Percentiles rank a stretch among this genome's conserved stretches.
Evolutionary conservation across 1,140 invertebrate species (phyloP).

Genomic region (Trichomalopsis sarcophagae): DNA sequence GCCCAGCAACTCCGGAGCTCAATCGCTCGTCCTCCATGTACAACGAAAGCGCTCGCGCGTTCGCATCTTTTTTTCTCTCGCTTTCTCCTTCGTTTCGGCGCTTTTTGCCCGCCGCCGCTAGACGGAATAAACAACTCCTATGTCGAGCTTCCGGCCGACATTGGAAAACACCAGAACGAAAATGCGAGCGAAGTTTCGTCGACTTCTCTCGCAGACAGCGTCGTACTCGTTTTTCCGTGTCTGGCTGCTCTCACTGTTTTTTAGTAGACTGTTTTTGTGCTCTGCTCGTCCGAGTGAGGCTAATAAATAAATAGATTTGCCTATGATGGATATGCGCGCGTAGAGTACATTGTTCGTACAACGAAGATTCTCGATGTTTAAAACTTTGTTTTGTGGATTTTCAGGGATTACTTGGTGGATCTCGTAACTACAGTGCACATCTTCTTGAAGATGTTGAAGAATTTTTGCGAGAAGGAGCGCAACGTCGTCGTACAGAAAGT

Average conservation of each 20-base stretch:
- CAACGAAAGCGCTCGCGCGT: constrained; percentile 35
- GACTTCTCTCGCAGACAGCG: neutral
- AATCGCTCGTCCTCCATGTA: constrained; percentile 51
- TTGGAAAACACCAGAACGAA: constrained; percentile 59
- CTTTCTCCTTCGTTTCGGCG: constrained; percentile 38
- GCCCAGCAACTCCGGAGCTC: constrained; percentile 50
- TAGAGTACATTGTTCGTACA: constrained; percentile 35
- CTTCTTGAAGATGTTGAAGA: constrained; percentile 94
- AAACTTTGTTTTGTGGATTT: constrained; percentile 48
- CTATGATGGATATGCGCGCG: constrained; percentile 29
- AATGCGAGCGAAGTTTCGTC: constrained; percentile 36
- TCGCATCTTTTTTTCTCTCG: constrained; percentile 39
- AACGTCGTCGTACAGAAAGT: constrained; percentile 82
- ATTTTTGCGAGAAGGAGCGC: constrained; percentile 82
- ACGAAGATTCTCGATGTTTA: neutral
- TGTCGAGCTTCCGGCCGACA: constrained; percentile 61
- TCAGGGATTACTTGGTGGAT: constrained; percentile 88
- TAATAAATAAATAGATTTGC: constrained; percentile 51
- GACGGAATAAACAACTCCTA: constrained; percentile 68
- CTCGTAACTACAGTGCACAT: constrained; percentile 92
- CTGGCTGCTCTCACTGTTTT: constrained; percentile 3
- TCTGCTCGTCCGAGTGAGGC: neutral
- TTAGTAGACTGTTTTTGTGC: constrained; percentile 29
- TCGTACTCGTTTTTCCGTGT: constrained; percentile 20
- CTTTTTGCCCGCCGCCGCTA: constrained; percentile 52